Evolutionary conservation across 1,140 invertebrate genomes (phyloP), one percentile per base, ranked within the genome.

Genomic region (Cyrtorhinus lividipennis): DNA sequence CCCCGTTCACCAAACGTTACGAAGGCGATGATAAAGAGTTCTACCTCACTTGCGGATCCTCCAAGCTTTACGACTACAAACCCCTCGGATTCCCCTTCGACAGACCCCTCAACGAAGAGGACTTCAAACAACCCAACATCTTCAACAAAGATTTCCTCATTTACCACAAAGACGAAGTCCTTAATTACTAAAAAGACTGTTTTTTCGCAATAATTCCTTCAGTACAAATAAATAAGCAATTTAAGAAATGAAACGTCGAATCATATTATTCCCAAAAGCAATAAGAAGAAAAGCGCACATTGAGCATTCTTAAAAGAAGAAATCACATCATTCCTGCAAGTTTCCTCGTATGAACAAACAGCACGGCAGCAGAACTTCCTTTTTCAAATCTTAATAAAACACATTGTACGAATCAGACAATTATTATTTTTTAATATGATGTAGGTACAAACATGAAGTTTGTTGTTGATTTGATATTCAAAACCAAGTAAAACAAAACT

Each of bases 1-100:
- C 78, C 66, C 79, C 80, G 12, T 46, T 27, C 59, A 59, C 30
- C 12, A 56, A 38, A 10, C 53, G 22, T 15, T 48, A 61, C 26
- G 18, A 60, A 8, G 23, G 26, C 22, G 18, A 59, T 13, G 30
- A 27, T 5, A 57, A 65, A 15, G 27, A 48, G 57, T 60, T 23
- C 46, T 30, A 62, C 27, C 23, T 56, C 3, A 53, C 65, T 18
- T 64, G 62, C 26, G 62, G 65, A 56, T 38, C 38, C 38, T 15
- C 25, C 12, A 59, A 46, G 30, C 38, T 63, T 18, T 63, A 66
- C 59, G 67, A 68, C 56, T 48, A 59, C 56, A 57, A 63, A 25
- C 60, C 67, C 0, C 24, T 62, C 25, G 64, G 63, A 12, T 68
- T 64, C 61, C 67, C 67, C 18, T 68, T 68, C 62, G 66, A 68